Percentiles rank a stretch among this genome's conserved stretches.
phyloP scores from a whole-genome alignment of 2,888 invertebrate species.

The Chaitophorus viminalis region DNA sequence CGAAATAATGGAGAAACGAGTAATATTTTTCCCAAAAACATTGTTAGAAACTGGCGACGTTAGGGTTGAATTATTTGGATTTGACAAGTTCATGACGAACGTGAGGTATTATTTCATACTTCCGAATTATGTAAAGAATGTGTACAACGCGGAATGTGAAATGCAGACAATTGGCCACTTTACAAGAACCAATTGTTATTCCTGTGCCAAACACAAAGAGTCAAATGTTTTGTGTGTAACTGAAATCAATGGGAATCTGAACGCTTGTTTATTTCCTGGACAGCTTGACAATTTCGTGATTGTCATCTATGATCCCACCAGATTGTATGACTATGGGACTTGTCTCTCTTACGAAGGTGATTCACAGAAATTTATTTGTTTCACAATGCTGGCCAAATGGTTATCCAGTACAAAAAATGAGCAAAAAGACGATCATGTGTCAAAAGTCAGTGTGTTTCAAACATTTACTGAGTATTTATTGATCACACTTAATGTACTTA shows the following conservation, averaged over 20 bases:
- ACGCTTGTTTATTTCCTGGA: constrained; percentile 1
- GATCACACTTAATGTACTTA: constrained; percentile 18
- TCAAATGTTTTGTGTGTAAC: constrained; percentile 34
- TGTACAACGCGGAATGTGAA: not conserved
- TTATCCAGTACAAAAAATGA: not conserved
- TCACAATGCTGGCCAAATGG: constrained; percentile 39
- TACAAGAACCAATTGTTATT: not conserved
- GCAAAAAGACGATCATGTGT: not conserved
- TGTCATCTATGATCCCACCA: constrained; percentile 43
- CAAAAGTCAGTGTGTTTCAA: not conserved
- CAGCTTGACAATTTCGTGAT: constrained; percentile 30
- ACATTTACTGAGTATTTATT: constrained; percentile 25
- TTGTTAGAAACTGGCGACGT: not conserved
- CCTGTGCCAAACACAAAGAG: not conserved
- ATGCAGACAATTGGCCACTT: constrained; percentile 40
- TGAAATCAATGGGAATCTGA: constrained; percentile 35
- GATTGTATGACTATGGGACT: constrained; percentile 33
- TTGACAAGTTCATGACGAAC: not conserved
- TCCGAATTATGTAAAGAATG: not conserved
- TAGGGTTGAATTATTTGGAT: constrained; percentile 33
- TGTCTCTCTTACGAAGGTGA: not conserved
- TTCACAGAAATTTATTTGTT: constrained; percentile 37
- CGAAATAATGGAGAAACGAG: constrained; percentile 30
- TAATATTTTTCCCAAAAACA: constrained; percentile 47
- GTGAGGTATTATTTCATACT: constrained; percentile 43